phyloP scores from a whole-genome alignment of 1,140 invertebrate species.

The roundworm (Caenorhabditis elegans) region WBcel235 BX284606.5:4445501-4446000 shows the following conservation, averaged over 20 bases:
- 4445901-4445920: no score
- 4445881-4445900: no score
- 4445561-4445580: background rate
- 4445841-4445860: no score
- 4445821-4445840: no score
- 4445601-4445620: background rate
- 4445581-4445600: conserved; percentile 3
- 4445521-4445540: background rate
- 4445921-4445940: no score
- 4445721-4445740: background rate
- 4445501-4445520: background rate
- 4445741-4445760: conserved; percentile 6
- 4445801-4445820: background rate
- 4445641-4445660: background rate
- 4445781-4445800: background rate
- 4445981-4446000: no score
- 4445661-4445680: background rate
- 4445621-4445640: background rate
- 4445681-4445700: background rate
- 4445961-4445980: no score
- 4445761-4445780: background rate
- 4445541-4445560: background rate
- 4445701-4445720: background rate
- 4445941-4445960: no score
- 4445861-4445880: no score